These are phyloP conservation scores for Dromococcyx pavoninus DNA, from an alignment of 2,797 vertebrate genomes.

Conservation along the genomic window DNA sequence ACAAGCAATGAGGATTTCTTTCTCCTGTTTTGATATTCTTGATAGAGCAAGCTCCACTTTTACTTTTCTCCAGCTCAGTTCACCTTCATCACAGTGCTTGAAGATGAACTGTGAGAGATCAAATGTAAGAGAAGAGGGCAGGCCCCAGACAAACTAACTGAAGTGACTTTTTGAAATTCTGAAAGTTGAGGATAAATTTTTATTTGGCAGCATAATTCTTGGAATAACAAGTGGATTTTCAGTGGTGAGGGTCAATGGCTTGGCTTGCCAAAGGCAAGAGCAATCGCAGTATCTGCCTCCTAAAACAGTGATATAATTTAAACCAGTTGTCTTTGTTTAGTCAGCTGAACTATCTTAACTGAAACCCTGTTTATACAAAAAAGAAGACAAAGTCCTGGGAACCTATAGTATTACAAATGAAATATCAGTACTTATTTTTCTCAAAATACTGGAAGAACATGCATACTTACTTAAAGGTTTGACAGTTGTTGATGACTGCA, in stretches of 20 bases:
- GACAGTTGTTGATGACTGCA: conserved; percentile 96
- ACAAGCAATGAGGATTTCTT: background rate
- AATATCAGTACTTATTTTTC: background rate
- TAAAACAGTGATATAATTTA: background rate
- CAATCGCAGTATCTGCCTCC: background rate
- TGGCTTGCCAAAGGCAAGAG: background rate
- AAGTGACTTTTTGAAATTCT: background rate
- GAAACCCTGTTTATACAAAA: background rate
- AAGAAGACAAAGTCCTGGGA: background rate
- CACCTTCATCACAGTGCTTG: background rate
- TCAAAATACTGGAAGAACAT: background rate
- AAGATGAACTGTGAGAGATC: background rate
- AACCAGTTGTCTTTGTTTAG: background rate
- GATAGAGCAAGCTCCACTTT: background rate
- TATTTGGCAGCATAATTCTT: background rate
- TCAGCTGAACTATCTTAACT: background rate
- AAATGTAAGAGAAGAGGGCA: background rate
- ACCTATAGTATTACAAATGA: background rate
- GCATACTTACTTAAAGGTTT: conserved; percentile 90
- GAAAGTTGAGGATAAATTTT: background rate
- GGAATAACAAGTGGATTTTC: background rate
- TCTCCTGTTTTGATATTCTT: background rate
- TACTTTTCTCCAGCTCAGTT: background rate
- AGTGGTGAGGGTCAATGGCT: background rate
- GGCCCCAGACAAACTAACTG: background rate